phyloP scores from a whole-genome alignment of 1,140 invertebrate genomes.

The Diabrotica undecimpunctata region DNA sequence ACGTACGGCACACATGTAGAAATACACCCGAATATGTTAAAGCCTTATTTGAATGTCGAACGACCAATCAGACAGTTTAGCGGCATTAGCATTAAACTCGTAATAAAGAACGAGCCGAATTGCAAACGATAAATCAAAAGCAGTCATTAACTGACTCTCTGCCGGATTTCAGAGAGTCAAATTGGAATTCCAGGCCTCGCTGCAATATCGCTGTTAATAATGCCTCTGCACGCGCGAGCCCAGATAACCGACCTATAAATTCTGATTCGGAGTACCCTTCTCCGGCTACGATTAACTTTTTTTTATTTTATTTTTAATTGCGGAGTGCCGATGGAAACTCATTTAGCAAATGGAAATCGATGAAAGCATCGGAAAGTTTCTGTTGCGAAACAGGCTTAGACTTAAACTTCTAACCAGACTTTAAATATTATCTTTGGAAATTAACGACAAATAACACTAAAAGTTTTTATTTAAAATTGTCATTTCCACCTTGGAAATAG shows the following conservation, averaged over 20 bases:
- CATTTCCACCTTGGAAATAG: no score
- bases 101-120: slow-evolving; percentile 35
- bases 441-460: no score
- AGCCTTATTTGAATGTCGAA: no score
- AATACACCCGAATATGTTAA: no score
- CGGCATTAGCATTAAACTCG: slow-evolving; percentile 22
- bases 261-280: slow-evolving; percentile 11
- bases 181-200: slow-evolving; percentile 38
- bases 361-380: no score
- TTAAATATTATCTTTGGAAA: no score
- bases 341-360: not conserved
- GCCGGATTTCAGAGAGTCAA: slow-evolving; percentile 38
- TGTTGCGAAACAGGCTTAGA: no score
- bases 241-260: slow-evolving; percentile 19
- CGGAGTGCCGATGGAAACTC: not conserved
- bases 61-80: slow-evolving; percentile 25
- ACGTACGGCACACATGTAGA: no score
- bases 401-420: no score
- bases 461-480: no score
- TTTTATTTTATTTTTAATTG: not conserved
- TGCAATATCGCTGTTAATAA: slow-evolving; percentile 42
- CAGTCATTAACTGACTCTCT: slow-evolving; percentile 36
- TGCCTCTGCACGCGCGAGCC: slow-evolving; percentile 34
- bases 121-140: slow-evolving; percentile 39
- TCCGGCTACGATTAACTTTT: not conserved